Conservation (phyloP, 2,888 invertebrate species). For the Troglohyphantes excavatus region DNA sequence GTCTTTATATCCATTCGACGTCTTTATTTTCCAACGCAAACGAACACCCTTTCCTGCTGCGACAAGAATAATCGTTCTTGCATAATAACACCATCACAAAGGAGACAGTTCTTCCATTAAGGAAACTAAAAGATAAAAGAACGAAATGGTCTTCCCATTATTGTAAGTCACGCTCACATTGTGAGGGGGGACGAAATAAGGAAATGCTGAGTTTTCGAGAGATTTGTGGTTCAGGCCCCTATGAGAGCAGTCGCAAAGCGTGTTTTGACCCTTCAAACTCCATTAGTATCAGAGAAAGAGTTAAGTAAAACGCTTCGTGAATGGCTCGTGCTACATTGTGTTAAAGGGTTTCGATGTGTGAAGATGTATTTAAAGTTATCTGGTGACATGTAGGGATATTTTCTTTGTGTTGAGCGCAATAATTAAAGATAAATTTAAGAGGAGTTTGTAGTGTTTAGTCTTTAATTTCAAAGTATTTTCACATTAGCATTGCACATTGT, state of each 20-base stretch:
- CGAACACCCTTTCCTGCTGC: background rate
- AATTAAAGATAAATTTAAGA: too few relatives aligned
- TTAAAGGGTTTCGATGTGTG: background rate
- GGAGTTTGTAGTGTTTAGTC: too few relatives aligned
- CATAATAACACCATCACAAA: constrained; percentile 4
- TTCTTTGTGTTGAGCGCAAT: too few relatives aligned
- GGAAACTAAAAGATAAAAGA: background rate
- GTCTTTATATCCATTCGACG: too few relatives aligned
- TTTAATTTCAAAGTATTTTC: too few relatives aligned
- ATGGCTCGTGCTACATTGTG: background rate
- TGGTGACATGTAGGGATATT: too few relatives aligned
- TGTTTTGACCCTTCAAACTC: background rate
- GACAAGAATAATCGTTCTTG: constrained; percentile 1
- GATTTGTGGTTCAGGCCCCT: background rate
- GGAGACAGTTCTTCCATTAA: background rate
- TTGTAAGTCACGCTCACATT: background rate
- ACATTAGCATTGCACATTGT: too few relatives aligned
- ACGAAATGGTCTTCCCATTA: background rate
- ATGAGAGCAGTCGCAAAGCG: background rate
- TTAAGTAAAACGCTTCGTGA: background rate
- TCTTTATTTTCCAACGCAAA: too few relatives aligned
- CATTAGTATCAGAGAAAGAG: background rate
- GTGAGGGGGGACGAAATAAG: background rate
- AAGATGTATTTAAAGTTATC: too few relatives aligned
- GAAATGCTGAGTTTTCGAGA: background rate